Evolutionary conservation across 2,797 vertebrate genomes (phyloP).

Genomic region (Glyptemys insculpta): DNA sequence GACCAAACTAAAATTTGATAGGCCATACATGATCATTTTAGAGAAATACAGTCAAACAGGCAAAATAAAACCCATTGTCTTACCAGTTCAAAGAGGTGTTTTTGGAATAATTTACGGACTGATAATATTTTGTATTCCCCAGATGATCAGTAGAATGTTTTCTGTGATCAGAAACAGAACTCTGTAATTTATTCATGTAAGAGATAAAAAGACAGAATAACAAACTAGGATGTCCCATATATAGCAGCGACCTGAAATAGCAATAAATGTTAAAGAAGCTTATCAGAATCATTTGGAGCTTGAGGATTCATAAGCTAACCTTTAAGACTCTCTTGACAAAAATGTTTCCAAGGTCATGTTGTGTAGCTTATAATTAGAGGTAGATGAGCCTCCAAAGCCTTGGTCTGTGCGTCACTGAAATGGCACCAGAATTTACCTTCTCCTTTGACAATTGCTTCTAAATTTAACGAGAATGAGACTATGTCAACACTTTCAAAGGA

Average conservation of each 20-base stretch:
- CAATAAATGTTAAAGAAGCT: conserved; percentile 62
- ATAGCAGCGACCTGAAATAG: conserved; percentile 68
- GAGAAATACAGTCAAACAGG: conserved; percentile 73
- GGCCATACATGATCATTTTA: conserved; percentile 71
- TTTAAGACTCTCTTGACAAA: conserved; percentile 50
- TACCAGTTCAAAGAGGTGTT: conserved; percentile 64
- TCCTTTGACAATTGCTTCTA: conserved; percentile 54
- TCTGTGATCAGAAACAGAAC: conserved; percentile 79
- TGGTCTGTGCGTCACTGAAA: conserved; percentile 31
- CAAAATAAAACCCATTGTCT: conserved; percentile 20
- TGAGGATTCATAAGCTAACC: conserved; percentile 47
- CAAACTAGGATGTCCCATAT: conserved; percentile 68
- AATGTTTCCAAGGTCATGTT: conserved; percentile 42
- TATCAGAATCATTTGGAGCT: conserved; percentile 37
- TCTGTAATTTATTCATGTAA: conserved; percentile 78
- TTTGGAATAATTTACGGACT: conserved; percentile 79
- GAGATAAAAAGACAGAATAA: conserved; percentile 75
- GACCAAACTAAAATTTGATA: conserved; percentile 73
- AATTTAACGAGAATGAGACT: conserved; percentile 53
- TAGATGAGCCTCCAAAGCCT: conserved; percentile 28
- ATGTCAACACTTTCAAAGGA: conserved; percentile 41
- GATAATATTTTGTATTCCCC: conserved; percentile 75
- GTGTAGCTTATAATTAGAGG: conserved; percentile 38
- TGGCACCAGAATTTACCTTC: conserved; percentile 53
- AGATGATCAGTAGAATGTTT: conserved; percentile 76